Evolutionary conservation across 2,797 vertebrate species (phyloP), one percentile per base, ranked within the genome.

Genomic region (Melanogrammus aeglefinus): DNA sequence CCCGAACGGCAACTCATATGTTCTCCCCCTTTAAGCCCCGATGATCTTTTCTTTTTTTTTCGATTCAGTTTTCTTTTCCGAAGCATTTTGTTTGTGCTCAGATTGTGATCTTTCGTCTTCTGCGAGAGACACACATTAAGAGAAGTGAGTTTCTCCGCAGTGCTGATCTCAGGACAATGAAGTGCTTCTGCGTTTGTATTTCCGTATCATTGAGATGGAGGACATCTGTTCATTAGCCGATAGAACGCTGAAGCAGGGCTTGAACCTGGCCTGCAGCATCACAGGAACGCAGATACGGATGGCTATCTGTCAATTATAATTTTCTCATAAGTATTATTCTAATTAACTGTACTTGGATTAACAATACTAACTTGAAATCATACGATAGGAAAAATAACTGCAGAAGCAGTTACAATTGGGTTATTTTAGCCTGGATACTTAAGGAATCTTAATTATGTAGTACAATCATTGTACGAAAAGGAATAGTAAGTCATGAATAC

Each of bases 271-370:
- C 82, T 76, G 80, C 79, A 72, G 72, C 84, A 87, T 83, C 84
- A 84, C 12, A 87, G 75, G 38, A 73, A 84, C 74, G 77, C 78
- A 77, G 80, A 85, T 82, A 80, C 70, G 83, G 79, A 86, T 78
- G 81, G 76, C 81, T 82, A 82, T 85, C 81, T 21, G 80, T 77
- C 84, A 86, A 86, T 87, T 90, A 72, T 76, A 78, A 78, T 86
- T n/a, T 87, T 83, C 79, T 79, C 51, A 29, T 44, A 72, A 79
- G 80, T 77, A 72, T 51, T 83, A 78, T 83, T 69, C 14, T 74
- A 72, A 75, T 80, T 77, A 73, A 21, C 51, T 78, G 84, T 86
- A 78, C 63, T 69, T 69, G 63, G 24, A 69, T 69, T 69, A 24
- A 69, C 13, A 27, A 63, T 63, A 63, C 6, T 36, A 0, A 33